Conservation (phyloP, 2,113 vertebrate genomes). For the Mellivora capensis region DNA sequence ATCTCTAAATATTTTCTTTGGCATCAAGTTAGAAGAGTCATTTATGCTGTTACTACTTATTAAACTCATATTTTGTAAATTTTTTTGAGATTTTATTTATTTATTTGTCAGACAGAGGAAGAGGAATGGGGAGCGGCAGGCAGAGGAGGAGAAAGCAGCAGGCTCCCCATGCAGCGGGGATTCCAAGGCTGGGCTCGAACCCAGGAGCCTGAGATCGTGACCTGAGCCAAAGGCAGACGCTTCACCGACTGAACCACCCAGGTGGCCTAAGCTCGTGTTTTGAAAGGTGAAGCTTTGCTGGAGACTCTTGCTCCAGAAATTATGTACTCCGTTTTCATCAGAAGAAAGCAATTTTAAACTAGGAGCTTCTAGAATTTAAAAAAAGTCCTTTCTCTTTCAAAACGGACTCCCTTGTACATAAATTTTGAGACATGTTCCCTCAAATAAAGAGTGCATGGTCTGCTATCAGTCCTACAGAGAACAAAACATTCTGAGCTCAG, state of each 20-base stretch:
- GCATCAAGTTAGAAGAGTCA: background rate
- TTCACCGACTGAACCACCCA: too few relatives aligned
- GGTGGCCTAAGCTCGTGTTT: background rate
- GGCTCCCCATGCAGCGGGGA: too few relatives aligned
- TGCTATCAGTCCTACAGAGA: background rate
- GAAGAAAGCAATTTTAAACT: background rate
- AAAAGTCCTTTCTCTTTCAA: background rate
- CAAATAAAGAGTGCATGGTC: background rate
- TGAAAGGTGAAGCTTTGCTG: background rate
- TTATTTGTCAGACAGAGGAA: too few relatives aligned
- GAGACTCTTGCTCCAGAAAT: background rate
- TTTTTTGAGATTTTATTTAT: background rate
- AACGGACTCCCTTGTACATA: background rate
- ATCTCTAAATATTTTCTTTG: background rate
- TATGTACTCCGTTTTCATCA: fast-evolving
- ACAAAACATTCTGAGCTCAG: background rate
- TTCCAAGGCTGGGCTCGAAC: too few relatives aligned
- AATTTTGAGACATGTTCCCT: background rate
- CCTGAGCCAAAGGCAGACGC: too few relatives aligned
- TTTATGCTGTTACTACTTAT: too few relatives aligned
- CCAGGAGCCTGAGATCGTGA: too few relatives aligned
- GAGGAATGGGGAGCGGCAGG: too few relatives aligned
- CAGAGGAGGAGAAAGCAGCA: too few relatives aligned
- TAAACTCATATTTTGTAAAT: background rate
- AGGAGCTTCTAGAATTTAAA: background rate